Percentiles rank a stretch among this genome's conserved stretches.
Conservation (phyloP, 1,140 invertebrate genomes). For the Pararge aegeria region DNA sequence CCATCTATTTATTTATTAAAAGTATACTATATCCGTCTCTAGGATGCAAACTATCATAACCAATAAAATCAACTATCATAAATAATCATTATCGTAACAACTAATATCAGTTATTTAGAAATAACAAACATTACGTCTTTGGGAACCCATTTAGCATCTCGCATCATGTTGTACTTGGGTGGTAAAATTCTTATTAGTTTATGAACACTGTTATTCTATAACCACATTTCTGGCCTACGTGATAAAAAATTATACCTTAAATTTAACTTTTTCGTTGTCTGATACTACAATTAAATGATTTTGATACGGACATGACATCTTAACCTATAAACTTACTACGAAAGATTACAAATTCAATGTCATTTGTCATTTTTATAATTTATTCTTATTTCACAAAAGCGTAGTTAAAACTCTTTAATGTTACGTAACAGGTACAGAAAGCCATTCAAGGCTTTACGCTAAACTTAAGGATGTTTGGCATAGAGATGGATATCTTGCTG, state of each 20-base stretch:
- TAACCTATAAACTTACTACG: slow-evolving; percentile 50
- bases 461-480: too few species aligned
- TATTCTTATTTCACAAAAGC: not conserved
- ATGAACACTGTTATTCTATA: not conserved
- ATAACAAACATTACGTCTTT: slow-evolving; percentile 14
- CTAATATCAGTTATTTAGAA: not conserved
- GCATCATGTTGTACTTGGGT: slow-evolving; percentile 1
- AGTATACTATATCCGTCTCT: too few species aligned
- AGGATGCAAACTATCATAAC: too few species aligned
- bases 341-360: slow-evolving; percentile 20
- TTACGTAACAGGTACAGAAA: too few species aligned
- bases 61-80: too few species aligned
- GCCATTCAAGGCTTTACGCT: too few species aligned
- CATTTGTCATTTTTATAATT: slow-evolving; percentile 5
- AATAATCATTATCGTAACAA: too few species aligned
- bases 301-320: slow-evolving; percentile 75
- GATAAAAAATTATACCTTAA: slow-evolving; percentile 31
- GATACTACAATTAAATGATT: slow-evolving; percentile 58
- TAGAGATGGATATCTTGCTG: too few species aligned
- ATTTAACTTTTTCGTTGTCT: slow-evolving; percentile 41
- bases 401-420: not conserved
- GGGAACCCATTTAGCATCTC: not conserved
- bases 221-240: slow-evolving; percentile 3
- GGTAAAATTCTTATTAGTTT: not conserved
- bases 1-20: too few species aligned